phyloP scores from a whole-genome alignment of 2,888 invertebrate species.

The Lasioglossum calceatum region DNA sequence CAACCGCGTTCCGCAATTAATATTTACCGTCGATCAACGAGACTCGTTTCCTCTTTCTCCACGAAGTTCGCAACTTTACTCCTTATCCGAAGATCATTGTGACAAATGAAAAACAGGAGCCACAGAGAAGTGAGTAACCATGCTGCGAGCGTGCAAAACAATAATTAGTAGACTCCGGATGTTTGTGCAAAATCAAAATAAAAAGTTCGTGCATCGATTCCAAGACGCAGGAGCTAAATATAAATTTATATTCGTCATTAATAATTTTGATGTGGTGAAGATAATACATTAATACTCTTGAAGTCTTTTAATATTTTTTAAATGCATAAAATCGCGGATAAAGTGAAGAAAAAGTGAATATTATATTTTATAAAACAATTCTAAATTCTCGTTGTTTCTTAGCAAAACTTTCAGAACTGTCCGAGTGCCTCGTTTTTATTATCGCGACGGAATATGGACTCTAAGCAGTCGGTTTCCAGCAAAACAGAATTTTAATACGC shows the following conservation, averaged over 20 bases:
- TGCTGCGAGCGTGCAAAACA: neutral
- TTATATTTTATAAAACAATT: neutral
- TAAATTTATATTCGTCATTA: too few relatives aligned
- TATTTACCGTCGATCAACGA: neutral
- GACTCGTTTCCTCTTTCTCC: neutral
- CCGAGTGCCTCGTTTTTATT: neutral
- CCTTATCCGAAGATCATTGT: neutral
- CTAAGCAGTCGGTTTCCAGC: neutral
- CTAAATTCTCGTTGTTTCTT: neutral
- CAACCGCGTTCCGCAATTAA: neutral
- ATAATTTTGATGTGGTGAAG: too few relatives aligned
- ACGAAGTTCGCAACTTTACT: neutral
- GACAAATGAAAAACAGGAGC: neutral
- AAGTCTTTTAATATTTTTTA: too few relatives aligned
- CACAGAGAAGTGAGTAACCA: neutral
- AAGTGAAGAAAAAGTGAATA: neutral
- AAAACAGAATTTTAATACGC: conserved; percentile 7
- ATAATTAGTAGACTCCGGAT: neutral
- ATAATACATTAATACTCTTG: too few relatives aligned
- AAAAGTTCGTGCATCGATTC: too few relatives aligned
- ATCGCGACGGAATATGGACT: neutral
- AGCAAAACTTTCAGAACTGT: neutral
- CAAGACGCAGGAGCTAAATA: too few relatives aligned
- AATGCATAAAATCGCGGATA: neutral
- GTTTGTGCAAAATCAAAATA: too few relatives aligned